Evolutionary conservation across 2,888 invertebrate species (phyloP).

Genomic region (Azorinus chamasolen): DNA sequence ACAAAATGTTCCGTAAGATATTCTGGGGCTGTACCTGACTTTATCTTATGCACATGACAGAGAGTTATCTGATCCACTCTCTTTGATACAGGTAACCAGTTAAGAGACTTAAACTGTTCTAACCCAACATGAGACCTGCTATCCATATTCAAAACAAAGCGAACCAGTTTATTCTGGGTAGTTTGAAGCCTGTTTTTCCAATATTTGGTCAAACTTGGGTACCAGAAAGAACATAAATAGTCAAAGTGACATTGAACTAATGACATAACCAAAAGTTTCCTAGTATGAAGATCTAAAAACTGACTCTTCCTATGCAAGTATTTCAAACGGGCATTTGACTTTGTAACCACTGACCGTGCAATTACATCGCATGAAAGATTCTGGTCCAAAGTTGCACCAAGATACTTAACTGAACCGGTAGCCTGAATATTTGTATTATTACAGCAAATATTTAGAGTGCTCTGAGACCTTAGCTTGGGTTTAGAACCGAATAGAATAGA

Average conservation of each 20-base stretch:
- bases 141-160: constrained; percentile 21
- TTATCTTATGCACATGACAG: constrained; percentile 9
- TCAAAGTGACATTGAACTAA: constrained; percentile 38
- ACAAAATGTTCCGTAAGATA: background rate
- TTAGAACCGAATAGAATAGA: constrained; percentile 1
- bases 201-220: background rate
- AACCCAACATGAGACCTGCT: background rate
- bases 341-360: background rate
- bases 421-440: background rate
- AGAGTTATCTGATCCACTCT: constrained; percentile 10
- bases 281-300: constrained; percentile 3
- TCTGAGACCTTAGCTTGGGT: background rate
- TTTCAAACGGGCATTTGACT: constrained; percentile 9
- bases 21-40: background rate
- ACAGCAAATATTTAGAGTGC: background rate
- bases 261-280: constrained; percentile 9
- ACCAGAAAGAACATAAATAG: constrained; percentile 28
- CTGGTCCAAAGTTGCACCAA: background rate
- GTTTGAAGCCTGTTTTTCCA: constrained; percentile 24
- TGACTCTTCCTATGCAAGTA: background rate
- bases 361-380: background rate
- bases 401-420: background rate
- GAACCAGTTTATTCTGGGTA: constrained; percentile 23
- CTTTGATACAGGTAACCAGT: constrained; percentile 2
- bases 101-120: constrained; percentile 6